Conservation (phyloP, 1,140 invertebrate species). For the Penaeus vannamei region DNA sequence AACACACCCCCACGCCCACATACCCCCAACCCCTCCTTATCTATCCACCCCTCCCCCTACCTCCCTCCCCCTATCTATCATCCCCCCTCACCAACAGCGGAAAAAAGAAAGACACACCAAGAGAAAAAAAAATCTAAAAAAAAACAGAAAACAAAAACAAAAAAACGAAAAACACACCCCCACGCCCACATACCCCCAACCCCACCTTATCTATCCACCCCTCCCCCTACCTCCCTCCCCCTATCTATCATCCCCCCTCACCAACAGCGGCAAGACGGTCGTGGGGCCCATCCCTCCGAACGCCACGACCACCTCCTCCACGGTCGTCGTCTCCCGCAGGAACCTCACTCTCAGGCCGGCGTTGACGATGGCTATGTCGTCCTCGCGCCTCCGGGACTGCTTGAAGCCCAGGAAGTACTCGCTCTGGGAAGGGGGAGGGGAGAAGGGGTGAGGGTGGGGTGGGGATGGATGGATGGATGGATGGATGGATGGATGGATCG, state of each 20-base stretch:
- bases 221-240: no score
- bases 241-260: slow-evolving; percentile 71
- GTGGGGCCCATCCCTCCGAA: slow-evolving; percentile 94
- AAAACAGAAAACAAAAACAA: no score
- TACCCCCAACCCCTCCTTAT: no score
- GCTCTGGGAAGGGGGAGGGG: slow-evolving; percentile 20
- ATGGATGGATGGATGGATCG: neutral
- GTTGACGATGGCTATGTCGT: slow-evolving; percentile 97
- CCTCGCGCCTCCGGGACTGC: slow-evolving; percentile 90
- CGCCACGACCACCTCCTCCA: slow-evolving; percentile 70
- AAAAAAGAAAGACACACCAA: no score
- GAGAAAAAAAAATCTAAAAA: no score
- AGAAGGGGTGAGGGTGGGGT: neutral
- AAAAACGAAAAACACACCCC: no score
- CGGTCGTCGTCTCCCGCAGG: slow-evolving; percentile 52
- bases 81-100: no score
- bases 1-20: no score
- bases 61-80: no score
- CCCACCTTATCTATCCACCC: no score
- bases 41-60: no score
- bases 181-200: no score
- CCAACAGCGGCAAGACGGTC: slow-evolving; percentile 82
- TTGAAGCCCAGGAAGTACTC: slow-evolving; percentile 92
- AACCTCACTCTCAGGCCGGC: slow-evolving; percentile 79
- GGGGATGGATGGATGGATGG: neutral